Conservation (phyloP, 1,140 invertebrate genomes). For the Melanaphis sacchari region DNA sequence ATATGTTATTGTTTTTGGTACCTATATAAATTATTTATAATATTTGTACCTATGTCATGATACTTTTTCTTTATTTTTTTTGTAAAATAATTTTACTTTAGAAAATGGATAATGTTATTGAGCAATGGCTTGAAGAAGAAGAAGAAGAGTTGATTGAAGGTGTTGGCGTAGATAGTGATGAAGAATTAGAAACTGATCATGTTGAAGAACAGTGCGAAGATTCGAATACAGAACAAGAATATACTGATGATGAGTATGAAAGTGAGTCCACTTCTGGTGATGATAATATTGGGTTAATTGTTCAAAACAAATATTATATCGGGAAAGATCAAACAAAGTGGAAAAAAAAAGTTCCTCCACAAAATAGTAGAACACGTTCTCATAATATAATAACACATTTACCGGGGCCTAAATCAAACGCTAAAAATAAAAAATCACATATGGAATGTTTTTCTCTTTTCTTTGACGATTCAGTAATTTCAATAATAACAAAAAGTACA, state of each 20-base stretch:
- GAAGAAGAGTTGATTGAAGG: no score
- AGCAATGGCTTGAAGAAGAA: no score
- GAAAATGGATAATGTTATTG: no score
- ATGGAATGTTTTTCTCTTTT: constrained; percentile 24
- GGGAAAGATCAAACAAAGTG: constrained; percentile 36
- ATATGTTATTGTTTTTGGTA: constrained; percentile 15
- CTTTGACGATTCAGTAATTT: neutral
- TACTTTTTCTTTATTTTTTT: constrained; percentile 1
- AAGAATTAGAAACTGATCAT: no score
- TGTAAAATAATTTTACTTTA: constrained; percentile 24
- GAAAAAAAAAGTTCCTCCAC: constrained; percentile 2
- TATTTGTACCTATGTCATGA: constrained; percentile 4
- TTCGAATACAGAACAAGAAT: no score
- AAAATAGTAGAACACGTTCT: neutral
- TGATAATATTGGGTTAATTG: no score
- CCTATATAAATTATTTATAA: constrained; percentile 23
- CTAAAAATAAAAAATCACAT: constrained; percentile 14
- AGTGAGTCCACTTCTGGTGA: no score
- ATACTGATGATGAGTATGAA: no score
- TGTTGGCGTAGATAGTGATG: no score
- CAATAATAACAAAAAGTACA: constrained; percentile 15
- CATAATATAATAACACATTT: constrained; percentile 35
- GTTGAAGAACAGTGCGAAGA: no score
- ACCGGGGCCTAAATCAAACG: neutral
- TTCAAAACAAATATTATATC: constrained; percentile 27